Conservation (phyloP, 2,113 vertebrate genomes). For the Chaetodon trifascialis region DNA sequence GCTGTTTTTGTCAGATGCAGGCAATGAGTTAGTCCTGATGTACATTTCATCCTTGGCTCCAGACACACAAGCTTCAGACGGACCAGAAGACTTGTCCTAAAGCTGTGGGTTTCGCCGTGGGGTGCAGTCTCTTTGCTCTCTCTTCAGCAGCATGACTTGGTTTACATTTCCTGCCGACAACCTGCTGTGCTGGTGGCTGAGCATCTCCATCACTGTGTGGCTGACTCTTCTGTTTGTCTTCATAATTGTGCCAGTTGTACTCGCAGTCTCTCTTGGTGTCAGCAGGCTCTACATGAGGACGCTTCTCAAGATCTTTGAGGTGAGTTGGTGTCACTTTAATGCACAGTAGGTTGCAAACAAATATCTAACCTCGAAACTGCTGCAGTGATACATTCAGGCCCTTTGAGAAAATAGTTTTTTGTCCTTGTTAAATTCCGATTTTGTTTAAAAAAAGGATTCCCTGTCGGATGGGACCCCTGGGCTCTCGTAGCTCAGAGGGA, state of each 20-base stretch:
- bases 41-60: neutral
- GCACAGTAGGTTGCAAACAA: neutral
- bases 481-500: slow-evolving; percentile 25
- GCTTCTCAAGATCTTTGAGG: slow-evolving; percentile 92
- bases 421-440: neutral
- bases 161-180: slow-evolving; percentile 84
- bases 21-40: neutral
- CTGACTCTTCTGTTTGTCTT: slow-evolving; percentile 91
- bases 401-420: neutral
- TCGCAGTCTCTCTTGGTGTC: slow-evolving; percentile 92
- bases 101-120: neutral
- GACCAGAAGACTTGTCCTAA: neutral
- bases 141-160: slow-evolving; percentile 66
- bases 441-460: neutral
- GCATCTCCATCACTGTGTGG: slow-evolving; percentile 90
- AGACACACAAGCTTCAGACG: neutral
- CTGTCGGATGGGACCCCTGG: neutral
- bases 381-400: too few species aligned
- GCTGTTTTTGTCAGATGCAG: slow-evolving; percentile 13
- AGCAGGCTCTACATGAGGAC: slow-evolving; percentile 92
- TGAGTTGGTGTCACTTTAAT: slow-evolving; percentile 56
- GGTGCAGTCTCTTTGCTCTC: neutral
- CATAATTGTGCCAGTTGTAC: slow-evolving; percentile 92
- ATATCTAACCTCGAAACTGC: neutral
- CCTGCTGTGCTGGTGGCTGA: slow-evolving; percentile 89